Percentiles rank a stretch among this genome's conserved stretches.
Evolutionary conservation across 1,140 invertebrate genomes (phyloP).

Genomic region (Frieseomelitta varia): DNA sequence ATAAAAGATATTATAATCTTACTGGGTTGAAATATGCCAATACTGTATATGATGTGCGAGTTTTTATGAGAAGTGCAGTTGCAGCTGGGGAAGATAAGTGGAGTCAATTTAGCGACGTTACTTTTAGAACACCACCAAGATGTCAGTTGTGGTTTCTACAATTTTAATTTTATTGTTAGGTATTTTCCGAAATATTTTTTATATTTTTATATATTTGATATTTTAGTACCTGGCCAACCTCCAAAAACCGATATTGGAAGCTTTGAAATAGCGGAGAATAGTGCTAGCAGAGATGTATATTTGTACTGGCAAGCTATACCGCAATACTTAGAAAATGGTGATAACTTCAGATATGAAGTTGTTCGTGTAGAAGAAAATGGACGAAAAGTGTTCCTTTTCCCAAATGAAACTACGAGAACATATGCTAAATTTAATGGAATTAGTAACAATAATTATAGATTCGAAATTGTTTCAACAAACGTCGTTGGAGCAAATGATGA

Average conservation of each 20-base stretch:
- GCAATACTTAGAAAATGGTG: slow-evolving; percentile 84
- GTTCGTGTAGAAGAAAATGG: slow-evolving; percentile 77
- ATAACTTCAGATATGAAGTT: slow-evolving; percentile 81
- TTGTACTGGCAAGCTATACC: slow-evolving; percentile 88
- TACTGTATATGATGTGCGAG: slow-evolving; percentile 86
- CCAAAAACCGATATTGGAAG: slow-evolving; percentile 86
- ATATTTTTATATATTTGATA: slow-evolving; percentile 40
- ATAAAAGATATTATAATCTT: slow-evolving; percentile 81
- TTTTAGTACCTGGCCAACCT: slow-evolving; percentile 82
- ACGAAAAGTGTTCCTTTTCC: slow-evolving; percentile 62
- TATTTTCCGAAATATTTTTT: slow-evolving; percentile 15
- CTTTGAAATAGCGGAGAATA: slow-evolving; percentile 84
- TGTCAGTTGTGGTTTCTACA: slow-evolving; percentile 73
- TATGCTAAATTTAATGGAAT: slow-evolving; percentile 83
- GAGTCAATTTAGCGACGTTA: slow-evolving; percentile 84
- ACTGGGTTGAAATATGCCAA: slow-evolving; percentile 85
- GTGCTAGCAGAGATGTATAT: slow-evolving; percentile 82
- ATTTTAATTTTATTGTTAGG: slow-evolving; percentile 8
- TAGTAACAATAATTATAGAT: slow-evolving; percentile 79
- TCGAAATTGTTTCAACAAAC: slow-evolving; percentile 84
- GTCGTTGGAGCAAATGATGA: slow-evolving; percentile 83
- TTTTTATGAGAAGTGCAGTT: slow-evolving; percentile 84
- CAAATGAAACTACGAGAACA: slow-evolving; percentile 79
- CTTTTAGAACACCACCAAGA: slow-evolving; percentile 84
- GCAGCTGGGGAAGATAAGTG: slow-evolving; percentile 83